Base-by-base conservation (phyloP, 2,888 invertebrate genomes). In the Sisyra nigra region DNA sequence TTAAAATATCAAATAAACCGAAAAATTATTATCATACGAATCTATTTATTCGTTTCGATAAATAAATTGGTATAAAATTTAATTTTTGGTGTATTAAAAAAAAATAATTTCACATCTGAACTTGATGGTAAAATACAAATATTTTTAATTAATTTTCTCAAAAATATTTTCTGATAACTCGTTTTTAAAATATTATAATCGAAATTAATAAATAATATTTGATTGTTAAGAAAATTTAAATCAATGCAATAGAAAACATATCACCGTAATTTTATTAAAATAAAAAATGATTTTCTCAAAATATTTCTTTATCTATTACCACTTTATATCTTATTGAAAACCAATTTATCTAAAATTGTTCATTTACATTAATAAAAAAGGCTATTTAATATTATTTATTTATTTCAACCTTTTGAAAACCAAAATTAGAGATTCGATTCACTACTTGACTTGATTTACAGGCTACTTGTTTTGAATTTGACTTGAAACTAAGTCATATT, bases 141-240 rank as follows among this genome's bases (percentile, higher is more conserved):
- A n/a, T n/a, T n/a, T n/a, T n/a, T n/a, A n/a, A n/a, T 37, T 37
- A 17, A 17, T 37, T 37, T 37, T 18, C 18, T 37, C n/a, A 37
- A 18, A 19, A 11, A 11, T 32, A 32, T 11, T 32, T 32, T 15
- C 37, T 15, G 19, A 15, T 37, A 19, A 37, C 11, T 15, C 19
- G 9, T 3, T 37, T 37, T n/a, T 17, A 36, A 14, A 10, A 36
- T 14, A 36, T 11, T 15, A 6, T 7, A 11, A 32, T 36, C 17
- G 9, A 35, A 14, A 15, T n/a, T 13, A 35, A 35, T 35, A 24
- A 7, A 24, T 24, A 33, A 33, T 33, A 8, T 13, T 13, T 5
- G 9, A 6, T 33, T 33, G 3, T 13, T 6, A 33, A n/a, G 11
- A 33, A 33, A 3, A 33, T n/a, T 13, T 14, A 6, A 13, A 3